Conservation (phyloP, 2,113 vertebrate species). For the Pantherophis guttatus region DNA sequence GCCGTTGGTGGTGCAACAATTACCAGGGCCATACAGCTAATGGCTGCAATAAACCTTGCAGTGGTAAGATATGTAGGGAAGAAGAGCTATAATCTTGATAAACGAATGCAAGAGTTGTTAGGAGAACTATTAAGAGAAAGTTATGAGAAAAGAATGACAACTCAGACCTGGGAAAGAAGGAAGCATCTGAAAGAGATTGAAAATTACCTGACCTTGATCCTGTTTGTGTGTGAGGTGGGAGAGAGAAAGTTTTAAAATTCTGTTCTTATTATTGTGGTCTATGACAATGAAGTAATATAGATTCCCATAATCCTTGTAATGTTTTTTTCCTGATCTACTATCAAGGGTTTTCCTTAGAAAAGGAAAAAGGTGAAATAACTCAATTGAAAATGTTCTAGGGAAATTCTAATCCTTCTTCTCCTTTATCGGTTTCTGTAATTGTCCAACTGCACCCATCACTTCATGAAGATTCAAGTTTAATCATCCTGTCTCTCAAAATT, state of each 20-base stretch:
- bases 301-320: background rate
- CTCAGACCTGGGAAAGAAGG: background rate
- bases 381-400: background rate
- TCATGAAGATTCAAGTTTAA: background rate
- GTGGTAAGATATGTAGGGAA: background rate
- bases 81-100: background rate
- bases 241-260: background rate
- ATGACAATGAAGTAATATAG: background rate
- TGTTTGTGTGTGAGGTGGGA: background rate
- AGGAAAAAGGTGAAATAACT: background rate
- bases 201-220: background rate
- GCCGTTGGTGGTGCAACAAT: background rate
- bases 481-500: background rate
- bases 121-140: background rate
- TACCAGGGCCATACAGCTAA: background rate
- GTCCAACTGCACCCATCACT: background rate
- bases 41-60: background rate
- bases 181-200: background rate
- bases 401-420: background rate
- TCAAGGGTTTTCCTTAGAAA: background rate
- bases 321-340: background rate
- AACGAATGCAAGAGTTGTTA: background rate
- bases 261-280: background rate
- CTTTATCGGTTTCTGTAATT: too few species aligned
- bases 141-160: background rate